Base-by-base conservation (phyloP, 2,888 invertebrate species). In the Caenorhabditis afra region DNA sequence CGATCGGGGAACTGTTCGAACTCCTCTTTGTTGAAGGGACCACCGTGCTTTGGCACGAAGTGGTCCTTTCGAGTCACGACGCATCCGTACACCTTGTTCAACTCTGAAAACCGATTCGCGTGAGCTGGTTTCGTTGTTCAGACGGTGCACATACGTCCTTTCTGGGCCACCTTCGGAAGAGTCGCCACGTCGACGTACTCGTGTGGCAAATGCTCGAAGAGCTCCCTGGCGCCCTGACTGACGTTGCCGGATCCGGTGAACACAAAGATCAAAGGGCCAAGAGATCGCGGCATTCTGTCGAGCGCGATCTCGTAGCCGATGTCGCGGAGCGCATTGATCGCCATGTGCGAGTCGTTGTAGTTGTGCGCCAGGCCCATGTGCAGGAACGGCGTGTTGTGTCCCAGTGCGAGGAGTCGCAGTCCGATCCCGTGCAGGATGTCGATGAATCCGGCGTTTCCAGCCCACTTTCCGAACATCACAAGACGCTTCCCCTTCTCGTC, bases 381-480 rank as follows among this genome's bases (percentile, higher is more conserved):
- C 94, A 99, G 97, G 90, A 99, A 99, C 0, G 99, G 99, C 0
- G 99, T 99, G 90, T 99, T 99, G 91, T 99, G 98, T 0, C 99
- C 99, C 23, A 99, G 92, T 0, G 98, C 98, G 66, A 99, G 92
- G 1, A 97, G 92, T 58, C 98, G 92, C 47, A 99, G 92, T 0
- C 99, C 99, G 52, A 99, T 92, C 0, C 99, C 99, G 90, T 99
- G 99, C 16, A 99, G 92, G 87, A 99, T 98, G 91, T 99, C 97
- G 65, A 99, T 95, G 94, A 97, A 97, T 14, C 99, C 99, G 23
- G 98, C 97, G 52, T 85, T 82, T 0, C 99, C 94, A 0, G 99
- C 99, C 92, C 97, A 99, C 91, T 97, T 97, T 0, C 99, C 99
- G 91, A 99, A 99, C 2, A 98, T 98, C 4, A 99, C 99, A 49